Evolutionary conservation across 2,888 invertebrate species (phyloP).

Genomic region (Sesamia inferens): DNA sequence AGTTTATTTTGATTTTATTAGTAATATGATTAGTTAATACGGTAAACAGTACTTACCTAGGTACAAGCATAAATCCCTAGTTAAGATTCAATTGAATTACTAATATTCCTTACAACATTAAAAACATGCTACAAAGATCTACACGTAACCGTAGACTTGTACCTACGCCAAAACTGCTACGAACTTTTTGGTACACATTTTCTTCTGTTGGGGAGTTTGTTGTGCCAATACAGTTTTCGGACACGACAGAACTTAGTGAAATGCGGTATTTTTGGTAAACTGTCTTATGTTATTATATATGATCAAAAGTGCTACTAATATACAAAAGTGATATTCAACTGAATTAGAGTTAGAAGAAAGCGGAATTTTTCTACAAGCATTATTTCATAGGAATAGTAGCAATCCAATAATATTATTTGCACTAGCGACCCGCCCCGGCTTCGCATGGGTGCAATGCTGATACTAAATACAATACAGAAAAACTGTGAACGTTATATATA

Average conservation of each 20-base stretch:
- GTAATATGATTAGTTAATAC: no score
- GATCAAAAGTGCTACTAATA: background rate
- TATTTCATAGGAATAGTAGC: background rate
- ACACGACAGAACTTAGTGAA: background rate
- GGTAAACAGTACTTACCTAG: background rate
- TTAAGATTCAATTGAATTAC: background rate
- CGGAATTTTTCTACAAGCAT: background rate
- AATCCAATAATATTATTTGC: background rate
- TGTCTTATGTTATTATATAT: background rate
- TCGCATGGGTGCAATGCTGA: no score
- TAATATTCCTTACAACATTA: background rate
- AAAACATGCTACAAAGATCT: background rate
- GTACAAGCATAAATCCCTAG: background rate
- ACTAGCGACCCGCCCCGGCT: no score
- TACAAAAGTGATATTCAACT: background rate
- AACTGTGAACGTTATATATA: no score
- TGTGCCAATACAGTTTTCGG: background rate
- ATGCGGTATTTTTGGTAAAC: background rate
- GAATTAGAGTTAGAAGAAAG: background rate
- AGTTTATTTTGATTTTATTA: background rate
- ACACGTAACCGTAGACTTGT: background rate
- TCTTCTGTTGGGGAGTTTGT: background rate
- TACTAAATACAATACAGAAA: no score
- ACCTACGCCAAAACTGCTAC: constrained; percentile 13
- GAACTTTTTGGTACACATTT: constrained; percentile 1